Conservation (phyloP, 2,113 vertebrate species). For the Poeciliopsis prolifica region DNA sequence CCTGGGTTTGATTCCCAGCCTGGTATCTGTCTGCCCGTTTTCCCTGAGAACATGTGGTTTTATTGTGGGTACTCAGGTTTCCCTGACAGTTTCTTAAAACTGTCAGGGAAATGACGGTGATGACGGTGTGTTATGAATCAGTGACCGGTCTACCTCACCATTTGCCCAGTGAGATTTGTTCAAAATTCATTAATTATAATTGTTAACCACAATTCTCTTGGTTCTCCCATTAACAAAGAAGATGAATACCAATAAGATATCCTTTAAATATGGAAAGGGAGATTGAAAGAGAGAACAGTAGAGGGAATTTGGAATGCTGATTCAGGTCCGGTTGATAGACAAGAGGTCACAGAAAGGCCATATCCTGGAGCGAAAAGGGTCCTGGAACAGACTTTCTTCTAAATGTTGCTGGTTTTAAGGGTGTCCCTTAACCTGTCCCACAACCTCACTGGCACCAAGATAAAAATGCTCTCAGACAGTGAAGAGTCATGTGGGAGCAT, state of each 20-base stretch:
- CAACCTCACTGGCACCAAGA: slow-evolving; percentile 42
- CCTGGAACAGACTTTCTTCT: slow-evolving; percentile 33
- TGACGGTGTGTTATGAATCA: too few relatives aligned
- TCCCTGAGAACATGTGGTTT: too few relatives aligned
- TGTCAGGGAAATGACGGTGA: too few relatives aligned
- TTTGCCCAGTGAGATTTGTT: too few relatives aligned
- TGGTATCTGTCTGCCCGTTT: too few relatives aligned
- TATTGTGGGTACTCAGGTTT: too few relatives aligned
- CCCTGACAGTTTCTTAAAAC: too few relatives aligned
- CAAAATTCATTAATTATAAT: background rate
- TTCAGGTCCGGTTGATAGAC: slow-evolving; percentile 58
- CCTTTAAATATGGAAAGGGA: background rate
- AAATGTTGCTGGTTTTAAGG: slow-evolving; percentile 31
- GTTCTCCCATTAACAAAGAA: background rate
- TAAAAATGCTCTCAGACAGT: slow-evolving; percentile 14
- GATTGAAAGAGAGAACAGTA: slow-evolving; percentile 19
- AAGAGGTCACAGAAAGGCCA: slow-evolving; percentile 51
- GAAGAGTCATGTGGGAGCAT: slow-evolving; percentile 24
- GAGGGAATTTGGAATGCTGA: slow-evolving; percentile 61
- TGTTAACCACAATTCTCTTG: background rate
- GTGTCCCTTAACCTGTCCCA: slow-evolving; percentile 59
- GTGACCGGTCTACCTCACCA: too few relatives aligned
- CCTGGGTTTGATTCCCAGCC: too few relatives aligned
- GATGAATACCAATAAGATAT: too few relatives aligned
- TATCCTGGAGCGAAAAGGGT: slow-evolving; percentile 60